phyloP scores from a whole-genome alignment of 2,797 vertebrate species.

The Takifugu rubripes region DNA sequence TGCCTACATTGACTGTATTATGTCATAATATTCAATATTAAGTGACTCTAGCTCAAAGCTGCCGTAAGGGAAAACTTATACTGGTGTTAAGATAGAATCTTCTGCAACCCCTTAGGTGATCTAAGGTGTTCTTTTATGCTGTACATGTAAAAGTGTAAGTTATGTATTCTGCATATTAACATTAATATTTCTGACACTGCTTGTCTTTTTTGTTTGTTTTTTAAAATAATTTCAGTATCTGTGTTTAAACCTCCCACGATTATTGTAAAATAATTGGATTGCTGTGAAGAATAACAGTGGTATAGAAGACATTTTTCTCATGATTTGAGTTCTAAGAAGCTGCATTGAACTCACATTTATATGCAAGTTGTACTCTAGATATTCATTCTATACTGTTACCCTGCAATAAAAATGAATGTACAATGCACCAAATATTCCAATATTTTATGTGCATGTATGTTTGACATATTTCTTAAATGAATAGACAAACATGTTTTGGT shows the following conservation, averaged over 20 bases:
- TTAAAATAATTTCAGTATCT: not conserved
- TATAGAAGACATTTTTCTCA: too few species aligned
- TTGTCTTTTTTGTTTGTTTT: constrained; percentile 7
- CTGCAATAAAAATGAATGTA: not conserved
- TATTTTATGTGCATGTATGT: too few species aligned
- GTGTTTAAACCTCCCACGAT: not conserved
- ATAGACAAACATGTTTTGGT: too few species aligned
- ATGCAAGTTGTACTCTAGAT: too few species aligned
- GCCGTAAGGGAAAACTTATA: constrained; percentile 32
- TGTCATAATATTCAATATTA: constrained; percentile 57
- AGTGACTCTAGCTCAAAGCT: constrained; percentile 6
- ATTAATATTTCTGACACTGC: not conserved
- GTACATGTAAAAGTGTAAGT: too few species aligned
- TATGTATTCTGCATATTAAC: constrained; percentile 29
- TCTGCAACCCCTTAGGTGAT: too few species aligned
- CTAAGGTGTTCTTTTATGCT: too few species aligned
- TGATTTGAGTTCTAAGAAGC: too few species aligned
- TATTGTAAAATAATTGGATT: constrained; percentile 4
- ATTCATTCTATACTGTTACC: not conserved
- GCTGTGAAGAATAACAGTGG: not conserved
- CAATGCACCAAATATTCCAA: too few species aligned
- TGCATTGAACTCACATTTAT: too few species aligned
- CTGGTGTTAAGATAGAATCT: too few species aligned
- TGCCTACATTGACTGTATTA: constrained; percentile 94
- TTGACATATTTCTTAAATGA: too few species aligned